These are phyloP conservation scores for Cephus spinipes DNA, from an alignment of 2,888 invertebrate species.

Conservation along the genomic window DNA sequence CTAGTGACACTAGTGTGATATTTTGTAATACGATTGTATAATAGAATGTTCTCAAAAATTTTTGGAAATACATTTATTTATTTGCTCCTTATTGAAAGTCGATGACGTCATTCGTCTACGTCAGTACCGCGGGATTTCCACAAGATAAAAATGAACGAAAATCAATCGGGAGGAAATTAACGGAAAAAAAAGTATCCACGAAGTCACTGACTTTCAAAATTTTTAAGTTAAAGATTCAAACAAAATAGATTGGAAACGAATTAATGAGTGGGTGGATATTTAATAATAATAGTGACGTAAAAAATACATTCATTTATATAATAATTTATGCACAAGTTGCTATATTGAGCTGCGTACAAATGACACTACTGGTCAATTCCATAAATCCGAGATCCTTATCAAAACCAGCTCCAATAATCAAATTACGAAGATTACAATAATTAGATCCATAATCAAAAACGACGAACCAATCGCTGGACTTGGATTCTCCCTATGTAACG, in stretches of 20 bases:
- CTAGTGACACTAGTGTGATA: background rate
- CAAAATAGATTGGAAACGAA: background rate
- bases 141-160: background rate
- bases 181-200: background rate
- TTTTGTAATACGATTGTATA: background rate
- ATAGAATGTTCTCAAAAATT: background rate
- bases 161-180: background rate
- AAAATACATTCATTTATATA: conserved; percentile 13
- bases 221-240: background rate
- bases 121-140: background rate
- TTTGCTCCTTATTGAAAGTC: background rate
- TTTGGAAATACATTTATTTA: background rate
- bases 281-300: background rate
- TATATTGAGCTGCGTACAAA: conserved; percentile 50
- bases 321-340: conserved; percentile 33
- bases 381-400: conserved; percentile 33
- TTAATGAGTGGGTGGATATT: background rate
- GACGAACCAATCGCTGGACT: conserved; percentile 42
- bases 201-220: background rate
- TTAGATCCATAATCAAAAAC: conserved; percentile 49
- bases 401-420: conserved; percentile 38
- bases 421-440: conserved; percentile 49
- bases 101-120: background rate
- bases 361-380: conserved; percentile 38
- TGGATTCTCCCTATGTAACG: conserved; percentile 41